These are phyloP conservation scores for Phocoena phocoena DNA, from an alignment of 2,113 vertebrate species.

Conservation along the genomic window DNA sequence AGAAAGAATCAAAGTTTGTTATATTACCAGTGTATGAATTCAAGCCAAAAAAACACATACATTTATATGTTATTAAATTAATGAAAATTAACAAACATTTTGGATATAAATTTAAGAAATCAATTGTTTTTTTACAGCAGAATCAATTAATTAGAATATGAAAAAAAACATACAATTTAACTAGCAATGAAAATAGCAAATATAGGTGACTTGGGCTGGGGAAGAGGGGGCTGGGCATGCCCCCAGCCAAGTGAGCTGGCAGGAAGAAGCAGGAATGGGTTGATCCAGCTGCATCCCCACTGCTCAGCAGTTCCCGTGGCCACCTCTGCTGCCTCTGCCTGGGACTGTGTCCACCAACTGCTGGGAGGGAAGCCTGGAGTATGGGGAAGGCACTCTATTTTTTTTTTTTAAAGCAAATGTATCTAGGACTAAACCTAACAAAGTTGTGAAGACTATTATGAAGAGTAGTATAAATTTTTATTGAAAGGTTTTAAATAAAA, in stretches of 20 bases:
- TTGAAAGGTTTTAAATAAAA: neutral
- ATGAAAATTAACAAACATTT: neutral
- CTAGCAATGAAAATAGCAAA: neutral
- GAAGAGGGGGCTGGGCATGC: neutral
- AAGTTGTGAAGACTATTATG: neutral
- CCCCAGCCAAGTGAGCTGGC: accelerated
- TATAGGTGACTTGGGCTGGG: neutral
- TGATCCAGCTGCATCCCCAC: neutral
- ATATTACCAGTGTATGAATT: neutral
- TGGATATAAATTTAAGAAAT: neutral
- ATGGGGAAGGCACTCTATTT: neutral
- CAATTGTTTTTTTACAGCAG: neutral
- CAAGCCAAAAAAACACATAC: neutral
- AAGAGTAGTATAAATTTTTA: neutral
- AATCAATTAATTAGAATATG: neutral
- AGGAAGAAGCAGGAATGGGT: neutral
- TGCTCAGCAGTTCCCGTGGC: accelerated
- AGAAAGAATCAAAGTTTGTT: neutral
- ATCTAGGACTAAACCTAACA: neutral
- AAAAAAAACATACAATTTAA: neutral
- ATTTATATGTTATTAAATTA: neutral
- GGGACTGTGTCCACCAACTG: neutral
- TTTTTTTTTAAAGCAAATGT: neutral
- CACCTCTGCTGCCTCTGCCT: neutral
- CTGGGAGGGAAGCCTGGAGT: neutral